Base-by-base conservation (phyloP, 2,113 vertebrate genomes). In the Eira barbara region DNA sequence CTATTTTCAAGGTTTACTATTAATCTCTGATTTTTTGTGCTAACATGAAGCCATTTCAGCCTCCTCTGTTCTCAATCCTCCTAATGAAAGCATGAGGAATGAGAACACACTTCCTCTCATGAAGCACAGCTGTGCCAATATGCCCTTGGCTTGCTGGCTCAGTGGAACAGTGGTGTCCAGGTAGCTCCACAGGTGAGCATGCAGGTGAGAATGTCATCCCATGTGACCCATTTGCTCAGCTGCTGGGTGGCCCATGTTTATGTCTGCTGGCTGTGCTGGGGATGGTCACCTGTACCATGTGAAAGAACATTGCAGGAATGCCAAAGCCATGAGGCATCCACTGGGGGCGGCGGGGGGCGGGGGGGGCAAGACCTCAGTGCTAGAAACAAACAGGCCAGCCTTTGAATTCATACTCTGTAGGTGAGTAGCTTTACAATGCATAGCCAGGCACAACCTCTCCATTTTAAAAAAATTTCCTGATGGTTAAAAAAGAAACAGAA, bases 1-100 rank as follows among this genome's bases (percentile, higher is more conserved):
- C 97, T 97, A 96, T 98, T 98, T 98, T 97, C 96, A 91, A 97
- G 97, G 92, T 96, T 98, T 91, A 81, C 94, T 98, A 98, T 99
- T 98, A 98, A 98, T 98, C 98, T 98, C 91, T 76, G 74, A 96
- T 91, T 96, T 98, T 97, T 95, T 85, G 89, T 97, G 97, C 97
- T 95, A 97, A 97, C 90, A 91, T 23, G 91, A 96, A 98, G 96
- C 96, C 91, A 90, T 98, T 98, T 98, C 97, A 97, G 97, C 94
- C 97, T 98, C 91, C 97, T 97, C 94, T 98, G 97, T 98, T 95
- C 98, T 98, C 98, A 98, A 97, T 97, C 97, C 97, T 97, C 92
- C 96, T 97, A 97, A 98, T 93, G 98, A 98, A 98, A 98, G 96
- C 88, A 88, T 96, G 98, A 98, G 97, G 97, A 97, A 97, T 96